Percentiles rank a stretch among this genome's conserved stretches.
These are phyloP conservation scores for Pogonomyrmex californicus DNA, from an alignment of 1,140 invertebrate species.

Conservation along the genomic window DNA sequence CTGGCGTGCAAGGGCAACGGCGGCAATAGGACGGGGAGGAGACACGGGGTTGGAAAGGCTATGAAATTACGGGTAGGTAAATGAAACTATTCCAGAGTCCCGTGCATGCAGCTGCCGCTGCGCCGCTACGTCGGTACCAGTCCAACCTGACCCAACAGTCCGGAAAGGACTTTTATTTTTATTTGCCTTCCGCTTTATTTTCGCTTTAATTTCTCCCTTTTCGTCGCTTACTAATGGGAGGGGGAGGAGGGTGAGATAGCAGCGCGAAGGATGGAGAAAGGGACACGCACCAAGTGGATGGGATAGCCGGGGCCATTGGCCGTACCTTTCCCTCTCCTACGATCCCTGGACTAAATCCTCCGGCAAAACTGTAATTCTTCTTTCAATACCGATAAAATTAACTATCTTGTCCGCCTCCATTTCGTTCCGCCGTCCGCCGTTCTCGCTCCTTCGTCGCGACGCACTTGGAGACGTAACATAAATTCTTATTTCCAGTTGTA, in stretches of 20 bases:
- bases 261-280: not conserved
- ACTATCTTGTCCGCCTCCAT: constrained; percentile 65
- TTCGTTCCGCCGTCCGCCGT: constrained; percentile 24
- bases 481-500: constrained; percentile 55
- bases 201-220: constrained; percentile 77
- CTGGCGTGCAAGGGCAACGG: constrained; percentile 7
- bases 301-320: constrained; percentile 28
- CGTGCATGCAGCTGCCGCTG: constrained; percentile 70
- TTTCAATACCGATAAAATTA: constrained; percentile 72
- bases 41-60: constrained; percentile 57
- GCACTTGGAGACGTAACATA: constrained; percentile 41
- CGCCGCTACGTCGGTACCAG: constrained; percentile 42
- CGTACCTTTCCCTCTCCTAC: constrained; percentile 48
- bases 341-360: constrained; percentile 54
- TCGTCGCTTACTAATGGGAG: constrained; percentile 75
- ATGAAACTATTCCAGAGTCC: constrained; percentile 76
- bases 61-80: constrained; percentile 78
- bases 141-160: constrained; percentile 57
- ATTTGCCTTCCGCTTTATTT: constrained; percentile 73
- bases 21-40: constrained; percentile 1
- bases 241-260: constrained; percentile 8
- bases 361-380: constrained; percentile 68
- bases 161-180: constrained; percentile 68
- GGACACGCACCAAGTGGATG: constrained; percentile 47
- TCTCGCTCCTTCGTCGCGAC: constrained; percentile 16